Percentiles rank a stretch among this genome's conserved stretches.
These are phyloP conservation scores for Mythimna lalbum DNA, from an alignment of 2,888 invertebrate genomes.

Conservation along the genomic window DNA sequence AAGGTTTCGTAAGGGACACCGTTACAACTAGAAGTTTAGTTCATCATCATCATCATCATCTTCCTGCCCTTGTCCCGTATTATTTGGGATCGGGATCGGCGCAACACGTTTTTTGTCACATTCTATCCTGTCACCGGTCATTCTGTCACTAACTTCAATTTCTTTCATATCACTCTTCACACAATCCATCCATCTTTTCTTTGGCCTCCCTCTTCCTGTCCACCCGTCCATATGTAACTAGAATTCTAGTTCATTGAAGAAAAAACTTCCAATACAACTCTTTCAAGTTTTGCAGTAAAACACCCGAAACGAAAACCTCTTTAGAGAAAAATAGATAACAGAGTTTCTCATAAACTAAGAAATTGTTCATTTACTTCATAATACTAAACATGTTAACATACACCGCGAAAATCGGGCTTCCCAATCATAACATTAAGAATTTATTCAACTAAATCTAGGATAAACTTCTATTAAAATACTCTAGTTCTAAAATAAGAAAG, in stretches of 20 bases:
- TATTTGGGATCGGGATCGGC: too few relatives aligned
- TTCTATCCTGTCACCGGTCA: too few relatives aligned
- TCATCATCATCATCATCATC: too few relatives aligned
- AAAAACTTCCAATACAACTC: not conserved
- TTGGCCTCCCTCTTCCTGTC: too few relatives aligned
- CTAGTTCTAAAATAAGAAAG: slow-evolving; percentile 27
- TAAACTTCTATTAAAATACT: slow-evolving; percentile 9
- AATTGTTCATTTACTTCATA: not conserved
- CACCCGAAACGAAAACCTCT: not conserved
- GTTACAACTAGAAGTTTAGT: not conserved
- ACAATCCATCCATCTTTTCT: too few relatives aligned
- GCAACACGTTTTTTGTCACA: too few relatives aligned
- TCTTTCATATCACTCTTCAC: too few relatives aligned
- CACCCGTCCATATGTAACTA: too few relatives aligned
- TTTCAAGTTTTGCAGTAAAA: not conserved
- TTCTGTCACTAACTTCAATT: too few relatives aligned
- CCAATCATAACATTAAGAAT: not conserved
- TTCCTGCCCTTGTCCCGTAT: too few relatives aligned
- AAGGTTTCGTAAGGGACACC: not conserved
- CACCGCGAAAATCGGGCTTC: not conserved
- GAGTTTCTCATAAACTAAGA: not conserved
- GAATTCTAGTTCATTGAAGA: too few relatives aligned
- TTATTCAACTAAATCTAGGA: slow-evolving; percentile 29
- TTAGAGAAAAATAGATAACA: not conserved
- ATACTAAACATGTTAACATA: slow-evolving; percentile 1